These are phyloP conservation scores for Antheraea yamamai DNA, from an alignment of 2,888 invertebrate species.

Conservation along the genomic window DNA sequence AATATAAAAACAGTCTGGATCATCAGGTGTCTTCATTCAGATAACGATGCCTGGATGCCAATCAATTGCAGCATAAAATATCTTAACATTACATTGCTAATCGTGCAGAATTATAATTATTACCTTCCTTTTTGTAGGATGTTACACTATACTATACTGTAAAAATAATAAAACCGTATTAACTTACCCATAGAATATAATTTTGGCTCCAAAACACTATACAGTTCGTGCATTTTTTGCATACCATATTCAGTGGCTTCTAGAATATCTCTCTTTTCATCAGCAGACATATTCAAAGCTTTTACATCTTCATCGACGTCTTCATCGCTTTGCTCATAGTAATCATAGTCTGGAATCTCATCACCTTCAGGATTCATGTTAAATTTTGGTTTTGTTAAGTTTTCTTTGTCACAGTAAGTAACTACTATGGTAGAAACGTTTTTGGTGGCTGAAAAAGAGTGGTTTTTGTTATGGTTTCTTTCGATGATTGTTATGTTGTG, in stretches of 20 bases:
- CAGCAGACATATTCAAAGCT: slow-evolving; percentile 45
- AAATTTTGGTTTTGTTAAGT: slow-evolving; percentile 49
- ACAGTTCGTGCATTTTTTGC: slow-evolving; percentile 85
- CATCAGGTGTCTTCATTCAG: too few species aligned
- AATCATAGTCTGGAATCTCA: slow-evolving; percentile 39
- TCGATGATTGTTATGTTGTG: slow-evolving; percentile 75
- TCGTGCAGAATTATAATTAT: not conserved
- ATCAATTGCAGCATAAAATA: too few species aligned
- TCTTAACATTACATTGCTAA: not conserved
- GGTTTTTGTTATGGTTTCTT: slow-evolving; percentile 64
- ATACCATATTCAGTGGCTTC: slow-evolving; percentile 87
- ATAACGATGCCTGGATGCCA: too few species aligned
- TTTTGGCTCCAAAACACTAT: slow-evolving; percentile 85
- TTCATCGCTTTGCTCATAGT: slow-evolving; percentile 39
- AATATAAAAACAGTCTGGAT: too few species aligned
- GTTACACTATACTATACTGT: not conserved
- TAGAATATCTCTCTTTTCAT: slow-evolving; percentile 76
- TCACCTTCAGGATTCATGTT: slow-evolving; percentile 37
- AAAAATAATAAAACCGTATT: not conserved
- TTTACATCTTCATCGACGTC: slow-evolving; percentile 37
- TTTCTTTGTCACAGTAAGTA: slow-evolving; percentile 70
- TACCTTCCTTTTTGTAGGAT: not conserved
- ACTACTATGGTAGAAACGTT: slow-evolving; percentile 74
- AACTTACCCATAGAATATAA: slow-evolving; percentile 86
- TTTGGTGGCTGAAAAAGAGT: slow-evolving; percentile 62